Conservation (phyloP, 2,888 invertebrate genomes). For the Pyrgus malvae region DNA sequence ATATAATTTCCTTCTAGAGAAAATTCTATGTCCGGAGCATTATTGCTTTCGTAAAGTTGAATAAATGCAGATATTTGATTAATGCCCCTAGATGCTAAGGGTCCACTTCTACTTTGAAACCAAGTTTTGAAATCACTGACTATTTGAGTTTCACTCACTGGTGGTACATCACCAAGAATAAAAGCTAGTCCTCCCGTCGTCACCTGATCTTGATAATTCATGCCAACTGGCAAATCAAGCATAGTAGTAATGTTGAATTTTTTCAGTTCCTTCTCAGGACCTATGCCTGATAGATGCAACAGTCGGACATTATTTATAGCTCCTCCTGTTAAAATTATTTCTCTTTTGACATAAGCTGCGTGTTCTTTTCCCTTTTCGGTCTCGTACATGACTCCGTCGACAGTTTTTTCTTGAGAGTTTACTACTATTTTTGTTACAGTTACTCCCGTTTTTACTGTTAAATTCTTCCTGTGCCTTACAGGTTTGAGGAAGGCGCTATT, state of each 20-base stretch:
- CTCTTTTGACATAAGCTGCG: conserved; percentile 67
- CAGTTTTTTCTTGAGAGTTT: conserved; percentile 61
- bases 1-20: conserved; percentile 70
- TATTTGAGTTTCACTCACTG: conserved; percentile 57
- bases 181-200: conserved; percentile 71
- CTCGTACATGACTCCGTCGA: conserved; percentile 69
- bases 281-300: conserved; percentile 70
- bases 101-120: conserved; percentile 67
- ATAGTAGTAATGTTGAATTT: conserved; percentile 62
- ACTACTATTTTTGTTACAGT: conserved; percentile 68
- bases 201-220: conserved; percentile 74
- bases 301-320: conserved; percentile 72
- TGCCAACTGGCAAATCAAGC: conserved; percentile 65
- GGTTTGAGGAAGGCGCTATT: conserved; percentile 70
- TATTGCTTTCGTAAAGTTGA: conserved; percentile 68
- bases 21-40: conserved; percentile 70
- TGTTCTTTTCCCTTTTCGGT: conserved; percentile 66
- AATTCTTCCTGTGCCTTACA: conserved; percentile 65
- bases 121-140: conserved; percentile 72
- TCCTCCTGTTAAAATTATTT: conserved; percentile 67
- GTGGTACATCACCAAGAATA: conserved; percentile 56
- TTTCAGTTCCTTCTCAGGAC: conserved; percentile 59
- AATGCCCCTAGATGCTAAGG: conserved; percentile 70
- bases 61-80: conserved; percentile 72
- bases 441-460: conserved; percentile 63